Evolutionary conservation across 2,888 invertebrate species (phyloP).

Genomic region (Caenorhabditis angaria): DNA sequence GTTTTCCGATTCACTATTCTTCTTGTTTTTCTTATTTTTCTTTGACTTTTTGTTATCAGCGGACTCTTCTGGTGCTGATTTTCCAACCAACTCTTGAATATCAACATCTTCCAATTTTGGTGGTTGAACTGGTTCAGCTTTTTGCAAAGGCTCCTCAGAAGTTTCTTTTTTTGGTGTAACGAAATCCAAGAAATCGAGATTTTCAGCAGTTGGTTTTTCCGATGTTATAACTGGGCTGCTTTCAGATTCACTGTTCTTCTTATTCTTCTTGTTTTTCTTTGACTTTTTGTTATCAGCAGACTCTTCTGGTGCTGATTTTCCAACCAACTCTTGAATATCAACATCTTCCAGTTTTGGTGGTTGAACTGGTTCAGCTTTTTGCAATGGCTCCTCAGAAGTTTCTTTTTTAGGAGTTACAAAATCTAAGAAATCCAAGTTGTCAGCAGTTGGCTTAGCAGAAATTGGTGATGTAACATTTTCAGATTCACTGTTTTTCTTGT

Average conservation of each 20-base stretch:
- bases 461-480: neutral
- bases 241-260: constrained; percentile 3
- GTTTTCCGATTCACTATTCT: constrained; percentile 1
- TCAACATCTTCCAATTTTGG: constrained; percentile 15
- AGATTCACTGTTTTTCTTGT: constrained; percentile 1
- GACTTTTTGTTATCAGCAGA: neutral
- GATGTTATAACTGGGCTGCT: neutral
- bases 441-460: constrained; percentile 28
- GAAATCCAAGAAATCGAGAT: constrained; percentile 29
- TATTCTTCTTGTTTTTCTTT: constrained; percentile 11
- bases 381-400: neutral
- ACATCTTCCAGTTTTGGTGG: constrained; percentile 8
- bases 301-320: neutral
- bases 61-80: too few relatives aligned
- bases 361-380: neutral
- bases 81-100: too few relatives aligned
- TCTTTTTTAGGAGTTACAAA: constrained; percentile 28
- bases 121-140: neutral
- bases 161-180: constrained; percentile 23
- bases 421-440: constrained; percentile 29
- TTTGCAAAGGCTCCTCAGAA: neutral
- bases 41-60: neutral
- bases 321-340: neutral
- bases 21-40: constrained; percentile 8
- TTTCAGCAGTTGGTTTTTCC: constrained; percentile 27